Base-by-base conservation (phyloP, 2,113 vertebrate genomes). In the Falco punctatus region DNA sequence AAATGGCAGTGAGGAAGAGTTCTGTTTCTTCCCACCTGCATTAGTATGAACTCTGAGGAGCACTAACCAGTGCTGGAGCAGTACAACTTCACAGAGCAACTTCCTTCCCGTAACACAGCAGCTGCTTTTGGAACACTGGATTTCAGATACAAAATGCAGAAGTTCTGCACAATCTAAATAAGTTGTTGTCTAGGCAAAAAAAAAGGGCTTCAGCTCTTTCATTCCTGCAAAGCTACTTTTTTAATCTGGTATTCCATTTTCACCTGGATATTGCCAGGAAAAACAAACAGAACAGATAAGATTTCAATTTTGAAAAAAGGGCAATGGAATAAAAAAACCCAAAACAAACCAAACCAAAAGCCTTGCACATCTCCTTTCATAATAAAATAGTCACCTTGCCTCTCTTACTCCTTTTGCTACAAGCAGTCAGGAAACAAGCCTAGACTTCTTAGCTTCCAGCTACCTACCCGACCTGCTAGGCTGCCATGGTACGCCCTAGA, bases 401-500 rank as follows among this genome's bases (percentile, higher is more conserved):
- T 64, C 58, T 88, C 42, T 21, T 13, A 30, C 27, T 24, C 24
- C 4, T 67, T 18, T 35, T 67, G 1, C 51, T 80, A n/a, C 42
- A 73, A 54, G 67, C 3, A 6, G 65, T 28, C n/a, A 73, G 62
- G 48, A 82, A 32, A 78, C 80, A 44, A 54, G 13, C 13, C 40
- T 5, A 4, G 5, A 44, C 30, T 28, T 81, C n/a, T n/a, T 77
- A 12, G 17, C 8, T 91, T 57, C 24, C 67, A 3, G 2, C 20
- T 19, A 3, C 4, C 11, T 18, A 2, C 35, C 8, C 18, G 6
- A 52, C 30, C 52, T 77, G 46, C 24, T 4, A 38, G 23, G 10
- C 55, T 65, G 91, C 16, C 46, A 9, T 15, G 0, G 0, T 17
- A 4, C 1, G 4, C 23, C 15, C 67, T 55, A 8, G 0, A 6